These are phyloP conservation scores for Grammomys dolichurus DNA, from an alignment of 2,113 vertebrate genomes.

Conservation along the genomic window DNA sequence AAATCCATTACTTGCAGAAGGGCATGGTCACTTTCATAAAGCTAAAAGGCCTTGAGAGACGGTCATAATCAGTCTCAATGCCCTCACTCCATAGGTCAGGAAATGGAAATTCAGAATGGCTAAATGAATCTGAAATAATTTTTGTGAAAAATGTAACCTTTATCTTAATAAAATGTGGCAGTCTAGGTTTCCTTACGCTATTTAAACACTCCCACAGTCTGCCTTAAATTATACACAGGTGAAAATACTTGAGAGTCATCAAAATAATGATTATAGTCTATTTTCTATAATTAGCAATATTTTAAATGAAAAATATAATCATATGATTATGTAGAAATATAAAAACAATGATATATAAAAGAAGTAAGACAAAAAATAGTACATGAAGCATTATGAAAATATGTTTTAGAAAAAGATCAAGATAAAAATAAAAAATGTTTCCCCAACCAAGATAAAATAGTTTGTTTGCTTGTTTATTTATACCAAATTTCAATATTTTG, in stretches of 20 bases:
- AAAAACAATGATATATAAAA: conserved; percentile 42
- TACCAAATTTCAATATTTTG: conserved; percentile 12
- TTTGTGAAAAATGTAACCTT: conserved; percentile 11
- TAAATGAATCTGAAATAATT: conserved; percentile 25
- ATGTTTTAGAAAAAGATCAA: neutral
- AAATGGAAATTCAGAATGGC: neutral
- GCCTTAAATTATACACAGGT: neutral
- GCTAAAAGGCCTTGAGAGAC: conserved; percentile 12
- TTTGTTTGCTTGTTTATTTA: neutral
- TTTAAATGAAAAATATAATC: conserved; percentile 59
- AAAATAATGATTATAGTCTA: neutral
- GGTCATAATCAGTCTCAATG: neutral
- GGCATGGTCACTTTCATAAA: neutral
- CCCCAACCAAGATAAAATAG: neutral
- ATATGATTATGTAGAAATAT: conserved; percentile 53
- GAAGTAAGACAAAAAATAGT: conserved; percentile 30
- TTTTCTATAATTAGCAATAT: conserved; percentile 47
- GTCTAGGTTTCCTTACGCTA: neutral
- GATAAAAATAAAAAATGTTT: neutral
- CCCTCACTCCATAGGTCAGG: neutral
- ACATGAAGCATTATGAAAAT: neutral
- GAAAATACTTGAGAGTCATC: conserved; percentile 1
- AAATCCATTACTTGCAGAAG: neutral
- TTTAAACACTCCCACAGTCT: neutral
- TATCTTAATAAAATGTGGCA: conserved; percentile 7